These are phyloP conservation scores for Biston stratarius DNA, from an alignment of 2,888 invertebrate genomes.

Conservation along the genomic window DNA sequence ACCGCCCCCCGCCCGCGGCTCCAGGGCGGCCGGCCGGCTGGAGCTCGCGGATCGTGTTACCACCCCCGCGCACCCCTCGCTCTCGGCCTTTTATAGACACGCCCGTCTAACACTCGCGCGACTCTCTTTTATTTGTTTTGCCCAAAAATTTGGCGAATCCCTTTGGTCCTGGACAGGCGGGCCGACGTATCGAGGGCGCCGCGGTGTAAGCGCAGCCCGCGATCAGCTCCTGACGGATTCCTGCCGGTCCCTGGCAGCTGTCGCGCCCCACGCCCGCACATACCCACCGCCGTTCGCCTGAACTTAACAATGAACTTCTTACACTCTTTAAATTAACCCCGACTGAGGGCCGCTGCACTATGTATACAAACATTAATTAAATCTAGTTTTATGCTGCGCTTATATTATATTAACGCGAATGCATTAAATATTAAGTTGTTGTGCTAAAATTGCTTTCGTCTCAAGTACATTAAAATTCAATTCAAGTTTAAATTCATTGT, in stretches of 20 bases:
- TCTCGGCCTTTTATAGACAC: constrained; percentile 85
- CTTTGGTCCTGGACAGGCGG: constrained; percentile 57
- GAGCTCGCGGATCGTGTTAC: constrained; percentile 86
- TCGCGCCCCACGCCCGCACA: constrained; percentile 47
- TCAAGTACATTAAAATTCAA: no score
- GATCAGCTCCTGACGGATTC: constrained; percentile 66
- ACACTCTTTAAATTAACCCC: constrained; percentile 67
- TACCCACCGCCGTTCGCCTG: constrained; percentile 64
- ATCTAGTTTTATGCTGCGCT: constrained; percentile 56
- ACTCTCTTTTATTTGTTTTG: constrained; percentile 83
- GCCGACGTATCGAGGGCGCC: constrained; percentile 28
- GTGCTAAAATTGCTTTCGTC: constrained; percentile 16
- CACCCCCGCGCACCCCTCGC: constrained; percentile 85
- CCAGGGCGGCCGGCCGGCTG: constrained; percentile 84
- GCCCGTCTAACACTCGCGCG: constrained; percentile 76
- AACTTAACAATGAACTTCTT: constrained; percentile 83
- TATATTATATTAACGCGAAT: constrained; percentile 42
- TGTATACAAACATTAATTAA: constrained; percentile 79
- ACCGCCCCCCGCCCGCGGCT: constrained; percentile 56
- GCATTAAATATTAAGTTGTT: constrained; percentile 27
- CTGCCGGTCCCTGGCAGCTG: constrained; percentile 71
- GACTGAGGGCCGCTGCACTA: constrained; percentile 53
- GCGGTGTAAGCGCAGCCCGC: constrained; percentile 44
- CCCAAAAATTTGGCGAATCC: constrained; percentile 81
- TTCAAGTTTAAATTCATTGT: not conserved